Percentiles rank a stretch among this genome's conserved stretches.
Conservation (phyloP, 2,113 vertebrate species). For the Trochalopteron elliotii region DNA sequence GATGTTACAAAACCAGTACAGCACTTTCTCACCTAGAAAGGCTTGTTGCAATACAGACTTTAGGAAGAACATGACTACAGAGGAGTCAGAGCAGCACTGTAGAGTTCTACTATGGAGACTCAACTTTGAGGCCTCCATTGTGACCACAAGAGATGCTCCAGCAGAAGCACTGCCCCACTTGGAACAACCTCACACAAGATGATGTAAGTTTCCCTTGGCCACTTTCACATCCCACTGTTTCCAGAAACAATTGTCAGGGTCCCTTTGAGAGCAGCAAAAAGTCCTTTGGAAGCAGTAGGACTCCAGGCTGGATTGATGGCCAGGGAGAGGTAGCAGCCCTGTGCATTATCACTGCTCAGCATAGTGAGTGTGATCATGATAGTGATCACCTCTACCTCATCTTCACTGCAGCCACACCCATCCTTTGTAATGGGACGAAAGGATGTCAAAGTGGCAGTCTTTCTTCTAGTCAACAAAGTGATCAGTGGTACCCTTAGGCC, state of each 20-base stretch:
- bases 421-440: not conserved
- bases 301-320: not conserved
- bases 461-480: not conserved
- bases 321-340: not conserved
- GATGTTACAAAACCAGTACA: not conserved
- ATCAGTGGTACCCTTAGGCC: not conserved
- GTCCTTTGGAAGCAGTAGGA: not conserved
- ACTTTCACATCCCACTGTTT: not conserved
- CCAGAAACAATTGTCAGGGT: not conserved
- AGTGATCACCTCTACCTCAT: no score
- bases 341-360: not conserved
- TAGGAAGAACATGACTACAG: rapidly evolving
- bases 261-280: not conserved
- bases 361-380: rapidly evolving
- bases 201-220: not conserved
- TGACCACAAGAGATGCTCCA: not conserved
- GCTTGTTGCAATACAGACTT: not conserved
- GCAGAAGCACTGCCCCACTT: not conserved
- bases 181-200: not conserved
- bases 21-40: not conserved
- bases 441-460: not conserved
- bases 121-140: not conserved
- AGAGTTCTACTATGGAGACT: not conserved
- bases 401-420: not conserved
- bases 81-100: not conserved